A percentile compares a stretch with the other conserved stretches of the same genome.
phyloP scores from a whole-genome alignment of 37 sponge, comb jelly and placozoan species.

The Halisarca cf. caerulea region DNA sequence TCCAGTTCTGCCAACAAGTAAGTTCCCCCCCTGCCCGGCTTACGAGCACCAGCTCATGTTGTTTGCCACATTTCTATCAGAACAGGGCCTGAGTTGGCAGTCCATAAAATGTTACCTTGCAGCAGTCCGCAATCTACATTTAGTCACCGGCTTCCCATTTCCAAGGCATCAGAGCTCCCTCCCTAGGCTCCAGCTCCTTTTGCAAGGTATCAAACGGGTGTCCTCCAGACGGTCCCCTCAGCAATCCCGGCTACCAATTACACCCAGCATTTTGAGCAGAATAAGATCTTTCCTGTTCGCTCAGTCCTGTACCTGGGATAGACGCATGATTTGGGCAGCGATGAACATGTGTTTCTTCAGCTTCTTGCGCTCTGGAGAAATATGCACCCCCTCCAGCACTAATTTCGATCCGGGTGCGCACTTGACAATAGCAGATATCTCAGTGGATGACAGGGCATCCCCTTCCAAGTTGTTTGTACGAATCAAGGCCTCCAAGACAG shows the following conservation, averaged over 20 bases:
- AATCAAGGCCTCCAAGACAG: slow-evolving; percentile 48
- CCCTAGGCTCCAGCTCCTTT: slow-evolving; percentile 42
- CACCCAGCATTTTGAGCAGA: slow-evolving; percentile 26
- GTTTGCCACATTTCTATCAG: background rate
- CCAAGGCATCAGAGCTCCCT: background rate
- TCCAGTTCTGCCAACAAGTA: background rate
- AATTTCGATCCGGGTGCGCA: slow-evolving; percentile 19
- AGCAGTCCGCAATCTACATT: background rate
- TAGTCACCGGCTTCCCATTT: background rate
- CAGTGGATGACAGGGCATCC: slow-evolving; percentile 4
- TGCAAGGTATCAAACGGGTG: slow-evolving; percentile 29
- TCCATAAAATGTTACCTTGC: background rate
- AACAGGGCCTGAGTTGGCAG: background rate
- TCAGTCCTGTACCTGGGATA: background rate
- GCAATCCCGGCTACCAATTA: slow-evolving; percentile 39
- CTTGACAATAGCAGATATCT: background rate
- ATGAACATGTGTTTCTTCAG: slow-evolving; percentile 45
- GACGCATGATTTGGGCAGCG: slow-evolving; percentile 48
- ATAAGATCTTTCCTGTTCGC: background rate
- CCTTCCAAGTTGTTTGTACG: background rate
- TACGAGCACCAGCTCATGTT: slow-evolving; percentile 15
- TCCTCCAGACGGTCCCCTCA: background rate
- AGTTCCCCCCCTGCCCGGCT: slow-evolving; percentile 27
- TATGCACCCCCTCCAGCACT: background rate
- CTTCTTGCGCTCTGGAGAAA: slow-evolving; percentile 38